These are phyloP conservation scores for Heliconius cydno DNA, from an alignment of 2,888 invertebrate genomes.

Conservation along the genomic window DNA sequence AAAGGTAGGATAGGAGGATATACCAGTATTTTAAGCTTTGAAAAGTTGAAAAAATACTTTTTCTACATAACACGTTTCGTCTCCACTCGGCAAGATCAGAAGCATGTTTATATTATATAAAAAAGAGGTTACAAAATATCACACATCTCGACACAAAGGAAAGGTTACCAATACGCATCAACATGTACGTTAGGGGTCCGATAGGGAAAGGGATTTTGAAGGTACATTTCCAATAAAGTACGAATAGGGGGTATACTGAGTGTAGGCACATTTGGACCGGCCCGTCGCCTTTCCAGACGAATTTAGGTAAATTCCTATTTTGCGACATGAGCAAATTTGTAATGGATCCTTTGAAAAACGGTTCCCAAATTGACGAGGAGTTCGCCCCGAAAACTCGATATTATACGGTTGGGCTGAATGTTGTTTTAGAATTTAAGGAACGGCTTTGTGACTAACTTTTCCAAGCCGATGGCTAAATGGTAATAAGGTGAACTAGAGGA, in stretches of 20 bases:
- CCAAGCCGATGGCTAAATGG: slow-evolving; percentile 25
- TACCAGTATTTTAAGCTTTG: too few species aligned
- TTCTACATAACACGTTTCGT: neutral
- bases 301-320: slow-evolving; percentile 71
- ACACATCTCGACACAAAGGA: slow-evolving; percentile 61
- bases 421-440: slow-evolving; percentile 33
- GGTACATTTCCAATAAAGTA: slow-evolving; percentile 74
- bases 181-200: slow-evolving; percentile 62
- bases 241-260: slow-evolving; percentile 65
- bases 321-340: slow-evolving; percentile 70
- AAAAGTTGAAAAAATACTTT: neutral
- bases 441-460: slow-evolving; percentile 36
- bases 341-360: slow-evolving; percentile 59
- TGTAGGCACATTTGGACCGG: slow-evolving; percentile 55
- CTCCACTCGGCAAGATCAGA: neutral
- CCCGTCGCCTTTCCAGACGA: slow-evolving; percentile 62
- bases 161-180: slow-evolving; percentile 67
- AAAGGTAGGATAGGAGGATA: too few species aligned
- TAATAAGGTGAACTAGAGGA: slow-evolving; percentile 20
- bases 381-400: slow-evolving; percentile 39
- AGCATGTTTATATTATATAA: slow-evolving; percentile 23
- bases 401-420: slow-evolving; percentile 37
- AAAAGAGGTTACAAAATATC: slow-evolving; percentile 40
- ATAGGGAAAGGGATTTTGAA: slow-evolving; percentile 68
- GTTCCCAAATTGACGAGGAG: slow-evolving; percentile 43